These are phyloP conservation scores for Nemurella pictetii DNA, from an alignment of 2,888 invertebrate species.

Conservation along the genomic window DNA sequence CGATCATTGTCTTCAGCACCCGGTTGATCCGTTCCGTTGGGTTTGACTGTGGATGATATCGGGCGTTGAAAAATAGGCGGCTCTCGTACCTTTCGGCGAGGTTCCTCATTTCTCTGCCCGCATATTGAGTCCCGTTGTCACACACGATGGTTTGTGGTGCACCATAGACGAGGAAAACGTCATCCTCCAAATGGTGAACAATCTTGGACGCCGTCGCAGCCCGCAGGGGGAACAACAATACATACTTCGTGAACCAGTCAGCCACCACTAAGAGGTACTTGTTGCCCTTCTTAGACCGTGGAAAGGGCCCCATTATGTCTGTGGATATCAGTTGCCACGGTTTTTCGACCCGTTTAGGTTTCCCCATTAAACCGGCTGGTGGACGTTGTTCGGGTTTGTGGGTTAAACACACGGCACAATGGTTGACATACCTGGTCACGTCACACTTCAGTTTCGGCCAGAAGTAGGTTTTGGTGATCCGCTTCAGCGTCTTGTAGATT, in stretches of 20 bases:
- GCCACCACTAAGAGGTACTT: background rate
- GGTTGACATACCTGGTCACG: background rate
- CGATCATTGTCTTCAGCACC: constrained; percentile 16
- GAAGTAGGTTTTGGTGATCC: constrained; percentile 25
- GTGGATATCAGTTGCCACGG: constrained; percentile 28
- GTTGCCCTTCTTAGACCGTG: background rate
- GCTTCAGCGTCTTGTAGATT: too few species aligned
- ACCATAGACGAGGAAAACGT: constrained; percentile 1
- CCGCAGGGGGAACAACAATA: background rate
- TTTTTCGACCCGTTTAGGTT: constrained; percentile 35
- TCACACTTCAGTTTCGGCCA: constrained; percentile 10
- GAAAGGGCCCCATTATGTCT: background rate
- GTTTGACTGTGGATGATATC: constrained; percentile 28
- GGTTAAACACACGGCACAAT: constrained; percentile 1
- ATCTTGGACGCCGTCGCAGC: background rate
- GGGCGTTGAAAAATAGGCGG: background rate
- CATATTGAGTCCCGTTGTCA: constrained; percentile 10
- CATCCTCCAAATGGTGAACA: background rate
- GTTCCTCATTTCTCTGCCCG: background rate
- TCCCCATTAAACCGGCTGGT: constrained; percentile 43
- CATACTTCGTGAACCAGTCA: constrained; percentile 1
- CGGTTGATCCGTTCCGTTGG: constrained; percentile 30
- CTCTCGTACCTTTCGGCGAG: background rate
- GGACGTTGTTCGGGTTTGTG: constrained; percentile 39
- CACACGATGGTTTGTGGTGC: background rate